Evolutionary conservation across 2,113 vertebrate genomes (phyloP).

Genomic region (Mirza zaza): DNA sequence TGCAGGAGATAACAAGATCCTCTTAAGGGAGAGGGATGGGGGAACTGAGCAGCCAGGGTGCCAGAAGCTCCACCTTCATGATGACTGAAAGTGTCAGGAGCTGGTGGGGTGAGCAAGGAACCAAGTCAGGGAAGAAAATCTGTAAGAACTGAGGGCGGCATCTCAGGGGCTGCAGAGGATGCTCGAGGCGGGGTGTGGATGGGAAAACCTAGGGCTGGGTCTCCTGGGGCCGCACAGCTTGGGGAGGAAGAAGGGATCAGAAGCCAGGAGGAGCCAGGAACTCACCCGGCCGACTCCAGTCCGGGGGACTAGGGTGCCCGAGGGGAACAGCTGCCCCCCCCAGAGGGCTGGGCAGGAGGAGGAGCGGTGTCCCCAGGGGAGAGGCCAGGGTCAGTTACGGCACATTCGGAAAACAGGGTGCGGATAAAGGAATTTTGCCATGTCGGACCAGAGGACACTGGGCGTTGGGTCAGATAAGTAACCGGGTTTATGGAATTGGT

Average conservation of each 20-base stretch:
- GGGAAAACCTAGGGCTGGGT: background rate
- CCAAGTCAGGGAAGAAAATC: background rate
- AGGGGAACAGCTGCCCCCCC: background rate
- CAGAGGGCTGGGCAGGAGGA: no score
- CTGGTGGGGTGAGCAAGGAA: background rate
- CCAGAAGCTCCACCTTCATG: background rate
- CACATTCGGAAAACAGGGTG: background rate
- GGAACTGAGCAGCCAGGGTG: background rate
- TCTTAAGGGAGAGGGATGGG: accelerated
- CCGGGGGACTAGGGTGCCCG: background rate
- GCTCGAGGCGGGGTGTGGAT: background rate
- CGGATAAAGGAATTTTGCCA: background rate
- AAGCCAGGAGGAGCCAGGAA: background rate
- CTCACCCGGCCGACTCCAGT: background rate
- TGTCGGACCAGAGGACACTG: background rate
- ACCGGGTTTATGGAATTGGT: background rate
- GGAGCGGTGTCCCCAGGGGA: background rate
- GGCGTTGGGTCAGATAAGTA: background rate
- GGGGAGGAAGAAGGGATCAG: background rate
- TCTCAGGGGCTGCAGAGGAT: background rate
- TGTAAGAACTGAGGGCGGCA: background rate
- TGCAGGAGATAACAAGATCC: background rate
- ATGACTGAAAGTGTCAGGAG: background rate
- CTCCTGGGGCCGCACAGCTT: background rate
- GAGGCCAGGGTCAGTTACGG: background rate